Conservation (phyloP, 2,888 invertebrate species). For the Agonopterix subpropinquella region DNA sequence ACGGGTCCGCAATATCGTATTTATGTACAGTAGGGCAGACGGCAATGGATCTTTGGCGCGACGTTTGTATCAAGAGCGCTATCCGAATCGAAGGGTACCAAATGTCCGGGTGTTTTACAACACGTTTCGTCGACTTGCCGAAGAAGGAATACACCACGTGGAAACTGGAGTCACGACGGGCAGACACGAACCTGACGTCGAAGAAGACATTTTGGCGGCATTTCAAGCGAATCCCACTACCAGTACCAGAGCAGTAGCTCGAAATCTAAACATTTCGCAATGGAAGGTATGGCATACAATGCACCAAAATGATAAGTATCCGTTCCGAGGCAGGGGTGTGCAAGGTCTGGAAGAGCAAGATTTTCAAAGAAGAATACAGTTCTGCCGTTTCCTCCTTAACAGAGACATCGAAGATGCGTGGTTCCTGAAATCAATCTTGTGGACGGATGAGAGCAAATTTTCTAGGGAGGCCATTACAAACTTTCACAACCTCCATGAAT, state of each 20-base stretch:
- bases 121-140: conserved; percentile 6
- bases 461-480: conserved; percentile 10
- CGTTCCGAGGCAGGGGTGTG: conserved; percentile 4
- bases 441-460: conserved; percentile 11
- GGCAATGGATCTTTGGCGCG: conserved; percentile 5
- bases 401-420: conserved; percentile 5
- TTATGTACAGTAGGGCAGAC: not conserved
- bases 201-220: conserved; percentile 7
- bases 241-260: conserved; percentile 10
- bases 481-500: conserved; percentile 11
- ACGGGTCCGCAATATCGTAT: not conserved
- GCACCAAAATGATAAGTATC: conserved; percentile 6
- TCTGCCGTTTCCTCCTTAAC: conserved; percentile 6
- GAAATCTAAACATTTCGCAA: conserved; percentile 9
- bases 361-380: conserved; percentile 2
- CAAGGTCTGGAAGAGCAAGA: conserved; percentile 7
- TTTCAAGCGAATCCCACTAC: conserved; percentile 10
- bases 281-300: conserved; percentile 10
- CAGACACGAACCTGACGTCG: conserved; percentile 4
- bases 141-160: conserved; percentile 1
- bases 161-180: conserved; percentile 9
- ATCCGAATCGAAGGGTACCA: conserved; percentile 5
- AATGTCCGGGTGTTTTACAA: conserved; percentile 5
- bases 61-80: conserved; percentile 6
- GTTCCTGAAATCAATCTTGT: conserved; percentile 8